phyloP scores from a whole-genome alignment of 1,140 invertebrate genomes.

The Drosophila littoralis region DNA sequence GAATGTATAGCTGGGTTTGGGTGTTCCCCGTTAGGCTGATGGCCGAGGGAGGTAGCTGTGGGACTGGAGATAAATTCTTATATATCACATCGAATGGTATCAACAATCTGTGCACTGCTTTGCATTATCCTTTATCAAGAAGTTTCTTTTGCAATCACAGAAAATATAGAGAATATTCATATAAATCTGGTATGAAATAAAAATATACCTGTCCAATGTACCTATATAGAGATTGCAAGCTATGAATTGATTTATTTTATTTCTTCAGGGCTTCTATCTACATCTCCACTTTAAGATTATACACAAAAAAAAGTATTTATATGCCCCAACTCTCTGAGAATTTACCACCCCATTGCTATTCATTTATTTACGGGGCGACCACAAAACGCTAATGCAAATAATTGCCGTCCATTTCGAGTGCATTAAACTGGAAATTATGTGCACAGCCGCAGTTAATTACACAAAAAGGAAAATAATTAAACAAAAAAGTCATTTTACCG shows the following conservation, averaged over 20 bases:
- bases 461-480: conserved; percentile 30
- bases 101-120: too few relatives aligned
- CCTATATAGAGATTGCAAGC: too few relatives aligned
- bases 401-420: conserved; percentile 44
- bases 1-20: conserved; percentile 13
- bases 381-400: conserved; percentile 49
- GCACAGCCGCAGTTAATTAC: conserved; percentile 43
- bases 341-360: conserved; percentile 1
- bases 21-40: conserved; percentile 43
- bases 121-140: too few relatives aligned
- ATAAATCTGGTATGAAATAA: too few relatives aligned
- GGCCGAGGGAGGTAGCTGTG: conserved; percentile 1
- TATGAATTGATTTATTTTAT: too few relatives aligned
- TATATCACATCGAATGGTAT: background rate
- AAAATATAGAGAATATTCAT: too few relatives aligned
- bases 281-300: too few relatives aligned
- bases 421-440: conserved; percentile 48
- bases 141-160: too few relatives aligned
- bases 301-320: background rate
- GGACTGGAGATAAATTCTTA: background rate
- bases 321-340: background rate
- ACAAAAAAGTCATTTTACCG: conserved; percentile 1
- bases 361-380: conserved; percentile 3
- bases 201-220: too few relatives aligned
- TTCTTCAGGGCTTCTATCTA: too few relatives aligned